A percentile compares a stretch with the other conserved stretches of the same genome.
Evolutionary conservation across 2,113 vertebrate species (phyloP).

Genomic region (rat (Rattus norvegicus)): GRCr8 NC_086022.1:64551501-64552000

Average conservation of each 20-base stretch:
- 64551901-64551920: not conserved
- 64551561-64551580: not conserved
- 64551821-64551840: not conserved
- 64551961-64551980: not conserved
- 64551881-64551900: not conserved
- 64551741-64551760: not conserved
- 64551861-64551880: not conserved
- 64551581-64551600: not conserved
- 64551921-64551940: not conserved
- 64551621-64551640: not conserved
- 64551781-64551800: not conserved
- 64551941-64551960: not conserved
- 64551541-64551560: not conserved
- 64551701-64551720: not conserved
- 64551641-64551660: not conserved
- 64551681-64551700: not conserved
- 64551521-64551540: not conserved
- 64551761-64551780: not conserved
- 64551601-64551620: not conserved
- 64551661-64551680: constrained; percentile 4
- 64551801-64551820: not conserved
- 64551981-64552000: accelerated
- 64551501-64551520: not conserved
- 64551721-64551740: constrained; percentile 28
- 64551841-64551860: not conserved